These are phyloP conservation scores for Cynocephalus volans DNA, from an alignment of 2,113 vertebrate genomes.

Conservation along the genomic window DNA sequence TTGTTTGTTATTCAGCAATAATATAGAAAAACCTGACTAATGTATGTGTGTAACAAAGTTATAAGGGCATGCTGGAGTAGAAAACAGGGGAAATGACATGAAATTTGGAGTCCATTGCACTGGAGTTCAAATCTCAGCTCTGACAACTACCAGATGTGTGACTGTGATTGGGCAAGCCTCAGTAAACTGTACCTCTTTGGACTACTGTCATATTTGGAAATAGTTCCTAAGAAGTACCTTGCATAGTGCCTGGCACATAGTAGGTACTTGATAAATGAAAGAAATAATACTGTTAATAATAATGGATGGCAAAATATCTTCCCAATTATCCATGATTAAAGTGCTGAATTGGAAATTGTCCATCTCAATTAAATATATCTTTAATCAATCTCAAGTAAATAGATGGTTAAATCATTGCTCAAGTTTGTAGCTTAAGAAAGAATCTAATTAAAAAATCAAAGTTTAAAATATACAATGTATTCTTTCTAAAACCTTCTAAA, in stretches of 20 bases:
- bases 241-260: neutral
- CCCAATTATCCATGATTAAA: constrained; percentile 21
- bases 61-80: neutral
- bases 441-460: constrained; percentile 25
- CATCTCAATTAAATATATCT: constrained; percentile 61
- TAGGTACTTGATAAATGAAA: neutral
- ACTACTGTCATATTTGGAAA: neutral
- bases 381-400: constrained; percentile 57
- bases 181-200: neutral
- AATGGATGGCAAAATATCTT: neutral
- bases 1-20: neutral
- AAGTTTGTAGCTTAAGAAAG: constrained; percentile 8
- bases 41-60: neutral
- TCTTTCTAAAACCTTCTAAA: constrained; percentile 45
- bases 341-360: constrained; percentile 17
- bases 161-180: constrained; percentile 15
- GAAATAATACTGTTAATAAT: neutral
- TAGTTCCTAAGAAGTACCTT: neutral
- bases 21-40: neutral
- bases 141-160: neutral
- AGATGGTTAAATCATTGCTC: neutral
- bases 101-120: neutral
- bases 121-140: neutral
- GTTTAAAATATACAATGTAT: constrained; percentile 23
- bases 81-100: neutral